These are phyloP conservation scores for Lasius platythorax DNA, from an alignment of 2,888 invertebrate genomes.

Conservation along the genomic window DNA sequence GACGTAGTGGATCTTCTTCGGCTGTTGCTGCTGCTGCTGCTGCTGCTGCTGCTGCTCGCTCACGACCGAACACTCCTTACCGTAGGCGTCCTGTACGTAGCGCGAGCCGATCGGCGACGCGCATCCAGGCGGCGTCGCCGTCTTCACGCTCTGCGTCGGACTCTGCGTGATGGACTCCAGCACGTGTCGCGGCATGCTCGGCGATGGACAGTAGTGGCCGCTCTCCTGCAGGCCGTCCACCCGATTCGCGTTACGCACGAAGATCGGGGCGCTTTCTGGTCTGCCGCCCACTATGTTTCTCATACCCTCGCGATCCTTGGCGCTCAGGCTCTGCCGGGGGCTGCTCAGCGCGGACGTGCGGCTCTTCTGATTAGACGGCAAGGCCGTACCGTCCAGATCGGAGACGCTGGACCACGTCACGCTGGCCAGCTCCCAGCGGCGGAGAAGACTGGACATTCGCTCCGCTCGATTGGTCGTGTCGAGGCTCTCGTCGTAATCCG, in stretches of 20 bases:
- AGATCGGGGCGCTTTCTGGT: conserved; percentile 83
- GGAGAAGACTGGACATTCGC: conserved; percentile 89
- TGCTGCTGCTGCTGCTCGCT: conserved; percentile 14
- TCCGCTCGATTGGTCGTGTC: conserved; percentile 91
- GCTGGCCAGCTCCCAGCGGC: conserved; percentile 93
- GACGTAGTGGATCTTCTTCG: conserved; percentile 67
- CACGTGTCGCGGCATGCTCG: conserved; percentile 83
- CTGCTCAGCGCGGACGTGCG: conserved; percentile 60
- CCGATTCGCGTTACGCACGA: conserved; percentile 81
- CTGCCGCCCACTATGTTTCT: conserved; percentile 83
- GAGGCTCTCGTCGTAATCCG: conserved; percentile 92
- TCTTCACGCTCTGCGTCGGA: conserved; percentile 82
- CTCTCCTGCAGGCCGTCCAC: conserved; percentile 82
- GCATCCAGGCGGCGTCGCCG: conserved; percentile 75
- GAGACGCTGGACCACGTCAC: conserved; percentile 84
- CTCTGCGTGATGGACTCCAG: conserved; percentile 84
- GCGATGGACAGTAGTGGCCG: conserved; percentile 77
- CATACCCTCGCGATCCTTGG: conserved; percentile 83
- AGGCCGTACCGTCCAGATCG: conserved; percentile 71
- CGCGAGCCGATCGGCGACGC: conserved; percentile 75
- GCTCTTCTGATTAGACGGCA: conserved; percentile 61
- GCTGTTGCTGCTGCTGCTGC: too few species aligned
- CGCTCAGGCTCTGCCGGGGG: conserved; percentile 76
- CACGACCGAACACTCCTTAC: conserved; percentile 72
- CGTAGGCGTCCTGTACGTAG: conserved; percentile 74